Evolutionary conservation across 2,888 invertebrate species (phyloP).

Genomic region (Orchestes rusci): DNA sequence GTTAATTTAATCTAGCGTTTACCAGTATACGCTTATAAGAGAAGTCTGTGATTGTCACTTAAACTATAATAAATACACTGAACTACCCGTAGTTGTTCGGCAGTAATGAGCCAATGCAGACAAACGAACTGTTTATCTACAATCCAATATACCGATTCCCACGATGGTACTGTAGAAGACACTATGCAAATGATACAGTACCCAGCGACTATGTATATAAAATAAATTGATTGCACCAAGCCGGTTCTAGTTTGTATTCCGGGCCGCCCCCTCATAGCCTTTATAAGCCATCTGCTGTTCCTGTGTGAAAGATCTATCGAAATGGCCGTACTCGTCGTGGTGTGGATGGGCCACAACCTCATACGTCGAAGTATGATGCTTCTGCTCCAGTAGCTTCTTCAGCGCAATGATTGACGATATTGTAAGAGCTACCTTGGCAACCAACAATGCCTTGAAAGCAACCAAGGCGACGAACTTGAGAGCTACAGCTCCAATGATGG

Average conservation of each 20-base stretch:
- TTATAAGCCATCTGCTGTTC: slow-evolving; percentile 56
- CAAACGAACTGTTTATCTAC: too few species aligned
- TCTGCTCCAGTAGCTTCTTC: slow-evolving; percentile 66
- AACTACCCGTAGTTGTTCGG: too few species aligned
- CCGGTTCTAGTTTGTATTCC: slow-evolving; percentile 21
- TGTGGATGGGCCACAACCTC: slow-evolving; percentile 57
- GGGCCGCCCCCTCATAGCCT: slow-evolving; percentile 36
- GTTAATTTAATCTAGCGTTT: too few species aligned
- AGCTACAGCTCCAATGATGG: slow-evolving; percentile 69
- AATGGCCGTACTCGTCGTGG: slow-evolving; percentile 50
- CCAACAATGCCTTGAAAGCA: slow-evolving; percentile 75
- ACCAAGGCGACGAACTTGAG: slow-evolving; percentile 70
- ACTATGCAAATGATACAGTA: too few species aligned
- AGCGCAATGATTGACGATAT: slow-evolving; percentile 66
- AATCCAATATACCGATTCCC: too few species aligned
- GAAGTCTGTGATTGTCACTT: too few species aligned
- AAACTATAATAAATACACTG: too few species aligned
- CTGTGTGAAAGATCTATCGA: slow-evolving; percentile 57
- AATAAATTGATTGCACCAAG: too few species aligned
- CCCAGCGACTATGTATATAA: too few species aligned
- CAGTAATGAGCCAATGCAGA: too few species aligned
- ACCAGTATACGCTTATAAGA: too few species aligned
- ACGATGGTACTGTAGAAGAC: too few species aligned
- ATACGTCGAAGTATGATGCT: slow-evolving; percentile 63
- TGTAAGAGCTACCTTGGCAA: slow-evolving; percentile 76